Conservation (phyloP, 2,113 vertebrate species). For the Oncorhynchus nerka region DNA sequence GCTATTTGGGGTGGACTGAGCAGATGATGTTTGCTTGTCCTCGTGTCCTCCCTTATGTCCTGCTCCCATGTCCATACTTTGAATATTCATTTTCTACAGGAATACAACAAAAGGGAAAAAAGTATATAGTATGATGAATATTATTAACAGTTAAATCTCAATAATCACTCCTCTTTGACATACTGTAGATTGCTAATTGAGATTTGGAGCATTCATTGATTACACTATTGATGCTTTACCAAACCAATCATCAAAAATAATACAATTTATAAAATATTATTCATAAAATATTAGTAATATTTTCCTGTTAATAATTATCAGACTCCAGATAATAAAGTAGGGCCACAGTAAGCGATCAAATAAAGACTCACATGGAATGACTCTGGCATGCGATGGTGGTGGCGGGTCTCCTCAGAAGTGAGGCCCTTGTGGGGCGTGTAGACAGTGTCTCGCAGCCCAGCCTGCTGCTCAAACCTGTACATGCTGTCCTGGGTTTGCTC, state of each 20-base stretch:
- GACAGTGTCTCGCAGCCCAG: slow-evolving; percentile 86
- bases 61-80: slow-evolving; percentile 55
- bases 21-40: slow-evolving; percentile 79
- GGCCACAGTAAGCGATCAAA: background rate
- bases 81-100: slow-evolving; percentile 87
- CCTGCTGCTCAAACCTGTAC: slow-evolving; percentile 90
- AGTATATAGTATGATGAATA: no score
- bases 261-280: no score
- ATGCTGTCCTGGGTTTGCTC: slow-evolving; percentile 95
- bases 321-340: background rate
- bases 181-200: no score
- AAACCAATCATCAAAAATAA: no score
- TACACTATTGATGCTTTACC: no score
- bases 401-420: slow-evolving; percentile 88
- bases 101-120: background rate
- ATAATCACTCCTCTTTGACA: background rate
- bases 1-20: slow-evolving; percentile 86
- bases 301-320: no score
- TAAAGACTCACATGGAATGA: slow-evolving; percentile 82
- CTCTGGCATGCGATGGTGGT: slow-evolving; percentile 86
- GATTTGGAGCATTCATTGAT: no score
- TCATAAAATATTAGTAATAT: no score
- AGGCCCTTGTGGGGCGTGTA: slow-evolving; percentile 97
- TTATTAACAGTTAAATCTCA: no score
- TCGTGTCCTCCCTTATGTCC: slow-evolving; percentile 73